phyloP scores from a whole-genome alignment of 2,888 invertebrate species.

The Strigamia transsilvanica region DNA sequence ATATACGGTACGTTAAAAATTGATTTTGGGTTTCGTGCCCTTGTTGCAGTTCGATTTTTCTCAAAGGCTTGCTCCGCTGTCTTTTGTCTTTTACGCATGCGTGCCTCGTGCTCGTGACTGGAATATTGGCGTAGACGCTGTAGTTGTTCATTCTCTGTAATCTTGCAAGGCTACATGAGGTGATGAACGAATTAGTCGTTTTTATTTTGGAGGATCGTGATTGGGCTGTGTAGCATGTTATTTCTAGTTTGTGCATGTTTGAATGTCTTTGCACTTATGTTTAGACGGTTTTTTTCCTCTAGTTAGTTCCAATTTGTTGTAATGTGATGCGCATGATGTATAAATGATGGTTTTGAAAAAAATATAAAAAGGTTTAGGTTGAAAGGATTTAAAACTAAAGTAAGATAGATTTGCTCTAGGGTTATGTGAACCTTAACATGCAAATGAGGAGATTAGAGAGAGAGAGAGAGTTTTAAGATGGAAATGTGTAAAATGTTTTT shows the following conservation, averaged over 20 bases:
- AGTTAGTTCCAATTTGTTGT: slow-evolving; percentile 13
- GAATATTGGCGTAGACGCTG: slow-evolving; percentile 17
- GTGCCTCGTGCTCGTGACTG: slow-evolving; percentile 25
- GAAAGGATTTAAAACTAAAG: slow-evolving; percentile 37
- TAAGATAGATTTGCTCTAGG: slow-evolving; percentile 15
- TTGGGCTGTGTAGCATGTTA: slow-evolving; percentile 7
- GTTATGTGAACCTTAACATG: slow-evolving; percentile 5
- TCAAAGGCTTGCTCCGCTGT: not conserved
- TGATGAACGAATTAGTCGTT: slow-evolving; percentile 37
- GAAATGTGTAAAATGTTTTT: not conserved
- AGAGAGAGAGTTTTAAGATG: not conserved
- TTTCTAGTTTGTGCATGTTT: slow-evolving; percentile 30
- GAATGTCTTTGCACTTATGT: slow-evolving; percentile 20
- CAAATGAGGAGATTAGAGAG: slow-evolving; percentile 17
- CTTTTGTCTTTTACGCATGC: slow-evolving; percentile 28
- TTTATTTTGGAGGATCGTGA: slow-evolving; percentile 29
- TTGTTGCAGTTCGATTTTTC: slow-evolving; percentile 23
- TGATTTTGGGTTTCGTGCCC: not conserved
- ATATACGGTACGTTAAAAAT: not conserved
- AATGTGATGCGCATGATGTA: slow-evolving; percentile 1
- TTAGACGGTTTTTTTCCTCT: not conserved
- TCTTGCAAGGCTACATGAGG: slow-evolving; percentile 30
- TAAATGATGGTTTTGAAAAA: not conserved
- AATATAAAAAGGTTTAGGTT: not conserved
- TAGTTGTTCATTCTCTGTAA: slow-evolving; percentile 24